Conservation (phyloP, 2,113 vertebrate genomes). For the Probosciger aterrimus region DNA sequence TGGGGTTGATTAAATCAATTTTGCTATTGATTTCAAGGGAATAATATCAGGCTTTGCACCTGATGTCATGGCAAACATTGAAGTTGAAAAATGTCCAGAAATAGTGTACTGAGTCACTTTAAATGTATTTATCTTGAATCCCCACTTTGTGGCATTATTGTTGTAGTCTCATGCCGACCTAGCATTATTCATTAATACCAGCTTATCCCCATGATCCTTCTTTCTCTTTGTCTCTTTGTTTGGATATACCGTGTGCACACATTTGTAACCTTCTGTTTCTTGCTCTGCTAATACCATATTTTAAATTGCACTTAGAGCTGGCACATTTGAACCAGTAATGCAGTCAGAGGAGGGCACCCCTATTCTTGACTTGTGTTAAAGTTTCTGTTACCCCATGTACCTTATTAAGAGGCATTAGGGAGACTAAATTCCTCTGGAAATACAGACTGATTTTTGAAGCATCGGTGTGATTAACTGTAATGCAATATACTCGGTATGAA, state of each 20-base stretch:
- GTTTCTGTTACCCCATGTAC: background rate
- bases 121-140: constrained; percentile 32
- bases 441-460: constrained; percentile 28
- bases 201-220: constrained; percentile 31
- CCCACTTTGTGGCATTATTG: background rate
- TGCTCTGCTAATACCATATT: background rate
- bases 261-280: constrained; percentile 35
- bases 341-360: background rate
- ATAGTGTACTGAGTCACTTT: background rate
- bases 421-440: constrained; percentile 32
- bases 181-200: constrained; percentile 11
- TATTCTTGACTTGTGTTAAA: background rate
- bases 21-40: background rate
- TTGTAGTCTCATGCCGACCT: constrained; percentile 8
- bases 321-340: background rate
- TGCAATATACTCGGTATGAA: constrained; percentile 20
- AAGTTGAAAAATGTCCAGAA: constrained; percentile 20
- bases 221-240: background rate
- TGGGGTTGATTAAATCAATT: background rate
- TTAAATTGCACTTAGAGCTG: constrained; percentile 18
- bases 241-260: background rate
- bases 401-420: constrained; percentile 18
- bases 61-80: background rate
- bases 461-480: constrained; percentile 50
- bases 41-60: background rate